These are phyloP conservation scores for Myoxocephalus aenaeus DNA, from an alignment of 2,797 vertebrate species.

Conservation along the genomic window DNA sequence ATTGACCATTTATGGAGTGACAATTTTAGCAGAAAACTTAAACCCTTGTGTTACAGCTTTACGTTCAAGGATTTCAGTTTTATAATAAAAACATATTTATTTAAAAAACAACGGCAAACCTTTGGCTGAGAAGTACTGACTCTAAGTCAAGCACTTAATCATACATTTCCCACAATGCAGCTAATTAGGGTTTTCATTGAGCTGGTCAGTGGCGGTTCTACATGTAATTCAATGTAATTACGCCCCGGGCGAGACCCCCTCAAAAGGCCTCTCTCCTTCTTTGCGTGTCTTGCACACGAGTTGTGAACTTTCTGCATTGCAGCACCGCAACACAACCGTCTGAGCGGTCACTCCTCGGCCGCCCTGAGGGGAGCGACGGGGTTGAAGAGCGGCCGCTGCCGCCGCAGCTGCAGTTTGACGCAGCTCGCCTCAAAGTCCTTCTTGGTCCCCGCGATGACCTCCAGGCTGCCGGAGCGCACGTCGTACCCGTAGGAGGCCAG, in stretches of 20 bases:
- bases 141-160: background rate
- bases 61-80: background rate
- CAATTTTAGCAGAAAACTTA: background rate
- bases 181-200: too few relatives aligned
- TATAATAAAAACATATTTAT: too few relatives aligned
- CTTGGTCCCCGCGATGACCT: conserved; percentile 88
- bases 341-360: conserved; percentile 78
- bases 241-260: too few relatives aligned
- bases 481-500: conserved; percentile 85
- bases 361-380: conserved; percentile 85
- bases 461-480: conserved; percentile 83
- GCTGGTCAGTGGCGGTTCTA: too few relatives aligned
- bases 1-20: background rate
- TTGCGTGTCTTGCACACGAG: background rate
- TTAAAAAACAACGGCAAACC: too few relatives aligned
- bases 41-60: background rate
- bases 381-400: conserved; percentile 88
- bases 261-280: background rate
- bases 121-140: background rate
- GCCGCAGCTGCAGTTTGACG: conserved; percentile 84
- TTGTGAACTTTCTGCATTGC: too few relatives aligned
- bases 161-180: too few relatives aligned
- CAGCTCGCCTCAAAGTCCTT: conserved; percentile 90
- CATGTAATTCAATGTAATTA: too few relatives aligned
- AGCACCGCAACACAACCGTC: too few relatives aligned